Conservation (phyloP, 2,888 invertebrate genomes). For the Atrina japonica region DNA sequence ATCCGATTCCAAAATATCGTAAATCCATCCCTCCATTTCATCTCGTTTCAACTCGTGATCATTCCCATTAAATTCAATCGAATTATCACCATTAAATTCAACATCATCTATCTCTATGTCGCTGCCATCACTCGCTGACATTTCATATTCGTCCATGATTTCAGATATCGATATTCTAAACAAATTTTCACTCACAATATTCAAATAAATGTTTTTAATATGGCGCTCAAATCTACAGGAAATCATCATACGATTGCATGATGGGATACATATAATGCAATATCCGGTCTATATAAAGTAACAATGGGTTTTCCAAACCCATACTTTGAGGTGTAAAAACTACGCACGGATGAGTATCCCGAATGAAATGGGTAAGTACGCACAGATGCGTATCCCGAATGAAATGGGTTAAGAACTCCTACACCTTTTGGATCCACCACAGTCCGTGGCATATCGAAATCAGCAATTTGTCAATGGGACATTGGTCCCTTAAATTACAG, state of each 20-base stretch:
- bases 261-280: too few species aligned
- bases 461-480: too few species aligned
- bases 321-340: not conserved
- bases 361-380: not conserved
- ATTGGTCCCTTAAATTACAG: too few species aligned
- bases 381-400: not conserved
- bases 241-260: too few species aligned
- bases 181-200: too few species aligned
- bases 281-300: not conserved
- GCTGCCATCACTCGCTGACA: not conserved
- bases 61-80: not conserved
- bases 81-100: not conserved
- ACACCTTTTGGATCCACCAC: too few species aligned
- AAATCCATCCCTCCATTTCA: not conserved
- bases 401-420: slow-evolving; percentile 7
- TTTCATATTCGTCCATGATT: too few species aligned
- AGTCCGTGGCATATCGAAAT: too few species aligned
- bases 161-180: too few species aligned
- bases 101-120: not conserved
- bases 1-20: not conserved
- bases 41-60: not conserved
- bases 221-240: too few species aligned
- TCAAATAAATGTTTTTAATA: too few species aligned
- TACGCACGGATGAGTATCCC: too few species aligned
- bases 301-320: not conserved